Base-by-base conservation (phyloP, 2,888 invertebrate species). In the Rhimphoctona megacephalus region DNA sequence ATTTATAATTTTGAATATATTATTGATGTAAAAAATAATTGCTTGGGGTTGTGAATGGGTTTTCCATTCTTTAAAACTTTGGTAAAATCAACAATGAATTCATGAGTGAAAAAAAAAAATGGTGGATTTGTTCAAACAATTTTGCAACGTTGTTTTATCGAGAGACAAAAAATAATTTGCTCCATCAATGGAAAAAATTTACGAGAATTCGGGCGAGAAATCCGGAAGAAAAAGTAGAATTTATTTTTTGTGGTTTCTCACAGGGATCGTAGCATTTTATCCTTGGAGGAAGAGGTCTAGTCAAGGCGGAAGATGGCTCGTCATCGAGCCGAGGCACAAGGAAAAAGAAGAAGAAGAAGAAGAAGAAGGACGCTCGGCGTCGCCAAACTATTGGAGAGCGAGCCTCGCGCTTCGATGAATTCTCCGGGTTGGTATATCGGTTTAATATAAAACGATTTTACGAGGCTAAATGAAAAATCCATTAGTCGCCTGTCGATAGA, bases 401-500 rank as follows among this genome's bases (percentile, higher is more conserved):
- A 64, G 83, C 69, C 83, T 70, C 85, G 69, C 87, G 69, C 87
- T 73, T 85, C 83, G 88, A 82, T 90, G 90, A 85, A 89, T 90
- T 90, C 89, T 89, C 88, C 86, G 87, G 39, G 88, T 88, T 84
- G 88, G 52, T 74, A 87, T 89, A 89, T 90, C 90, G 90, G 88
- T 91, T 91, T 91, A 89, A 91, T 92, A 91, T 91, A 90, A 91
- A 91, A 90, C 90, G 90, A 92, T 92, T 92, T 92, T 90, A 91
- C 90, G 89, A 90, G 89, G 76, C 84, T 85, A 89, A 91, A 91
- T 91, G 91, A 90, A 92, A 91, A 92, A 89, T 89, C 90, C 90
- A 92, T 92, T 92, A 91, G 91, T 90, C 89, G 57, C 87, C 81
- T 82, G 89, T 88, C 89, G 88, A 90, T 90, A 86, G 89, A 85